A percentile compares a stretch with the other conserved stretches of the same genome.
Evolutionary conservation across 2,113 vertebrate genomes (phyloP).

Genomic region (Saiga tatarica): DNA sequence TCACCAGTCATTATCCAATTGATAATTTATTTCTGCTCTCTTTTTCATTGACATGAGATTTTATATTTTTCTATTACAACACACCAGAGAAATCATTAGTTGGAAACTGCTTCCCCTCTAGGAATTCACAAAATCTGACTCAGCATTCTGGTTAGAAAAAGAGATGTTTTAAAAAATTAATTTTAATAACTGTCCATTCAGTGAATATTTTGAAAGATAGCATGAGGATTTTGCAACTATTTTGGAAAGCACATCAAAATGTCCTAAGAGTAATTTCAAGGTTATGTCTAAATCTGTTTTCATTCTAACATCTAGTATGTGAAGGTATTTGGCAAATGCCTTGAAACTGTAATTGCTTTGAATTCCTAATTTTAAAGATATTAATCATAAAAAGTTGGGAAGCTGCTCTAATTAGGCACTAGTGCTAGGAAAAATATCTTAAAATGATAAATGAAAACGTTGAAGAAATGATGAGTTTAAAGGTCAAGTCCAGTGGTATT

Average conservation of each 20-base stretch:
- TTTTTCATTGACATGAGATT: neutral
- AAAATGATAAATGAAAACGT: neutral
- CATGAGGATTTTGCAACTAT: slow-evolving; percentile 26
- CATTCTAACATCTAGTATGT: neutral
- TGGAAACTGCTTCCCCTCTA: neutral
- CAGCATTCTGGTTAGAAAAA: neutral
- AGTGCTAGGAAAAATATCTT: neutral
- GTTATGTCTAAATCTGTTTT: neutral
- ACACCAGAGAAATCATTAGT: neutral
- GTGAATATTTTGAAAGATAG: neutral
- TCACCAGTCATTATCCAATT: neutral
- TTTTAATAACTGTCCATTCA: neutral
- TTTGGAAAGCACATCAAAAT: slow-evolving; percentile 2
- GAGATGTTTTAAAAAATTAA: neutral
- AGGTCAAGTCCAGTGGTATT: neutral
- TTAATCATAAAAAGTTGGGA: neutral
- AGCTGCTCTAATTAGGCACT: neutral
- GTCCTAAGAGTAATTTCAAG: neutral
- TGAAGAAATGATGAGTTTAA: neutral
- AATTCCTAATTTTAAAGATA: neutral
- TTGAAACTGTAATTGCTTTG: neutral
- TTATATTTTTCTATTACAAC: neutral
- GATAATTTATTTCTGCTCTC: neutral
- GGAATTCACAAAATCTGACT: neutral
- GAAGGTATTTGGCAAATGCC: neutral